Conservation (phyloP, 2,888 invertebrate genomes). For the Xestoiulus laeticollis region DNA sequence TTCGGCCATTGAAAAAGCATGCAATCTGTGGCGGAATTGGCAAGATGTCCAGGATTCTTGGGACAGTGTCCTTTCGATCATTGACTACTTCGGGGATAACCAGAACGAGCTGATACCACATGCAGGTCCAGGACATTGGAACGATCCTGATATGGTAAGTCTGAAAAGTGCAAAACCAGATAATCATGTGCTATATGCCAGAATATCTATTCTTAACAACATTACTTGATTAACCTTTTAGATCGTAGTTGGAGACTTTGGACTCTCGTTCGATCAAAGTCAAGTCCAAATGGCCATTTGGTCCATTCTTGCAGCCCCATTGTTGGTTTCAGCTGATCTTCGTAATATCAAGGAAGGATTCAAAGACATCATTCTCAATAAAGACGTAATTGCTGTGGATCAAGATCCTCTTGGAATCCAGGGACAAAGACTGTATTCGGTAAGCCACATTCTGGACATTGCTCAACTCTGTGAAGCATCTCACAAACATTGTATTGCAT, state of each 20-base stretch:
- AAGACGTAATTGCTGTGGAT: conserved; percentile 71
- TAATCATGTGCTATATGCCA: too few relatives aligned
- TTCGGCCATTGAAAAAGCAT: conserved; percentile 82
- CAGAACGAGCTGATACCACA: conserved; percentile 88
- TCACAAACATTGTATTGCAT: background rate
- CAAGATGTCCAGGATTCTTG: conserved; percentile 96
- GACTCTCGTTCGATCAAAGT: conserved; percentile 72
- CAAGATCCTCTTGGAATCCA: conserved; percentile 74
- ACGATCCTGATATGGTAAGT: conserved; percentile 94
- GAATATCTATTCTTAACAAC: background rate
- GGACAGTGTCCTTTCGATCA: conserved; percentile 89
- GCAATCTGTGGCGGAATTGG: conserved; percentile 95
- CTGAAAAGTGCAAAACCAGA: background rate
- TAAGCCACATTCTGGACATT: background rate
- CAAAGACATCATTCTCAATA: conserved; percentile 71
- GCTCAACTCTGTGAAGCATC: background rate
- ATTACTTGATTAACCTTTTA: conserved; percentile 63
- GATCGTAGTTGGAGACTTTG: conserved; percentile 84
- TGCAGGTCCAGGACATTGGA: conserved; percentile 96
- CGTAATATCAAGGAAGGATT: conserved; percentile 69
- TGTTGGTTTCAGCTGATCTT: conserved; percentile 75
- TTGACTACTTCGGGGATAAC: conserved; percentile 94
- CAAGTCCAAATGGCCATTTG: conserved; percentile 77
- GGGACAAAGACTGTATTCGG: conserved; percentile 66
- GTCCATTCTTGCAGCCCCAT: conserved; percentile 75